These are phyloP conservation scores for Mobula hypostoma DNA, from an alignment of 2,113 vertebrate species.

Conservation along the genomic window DNA sequence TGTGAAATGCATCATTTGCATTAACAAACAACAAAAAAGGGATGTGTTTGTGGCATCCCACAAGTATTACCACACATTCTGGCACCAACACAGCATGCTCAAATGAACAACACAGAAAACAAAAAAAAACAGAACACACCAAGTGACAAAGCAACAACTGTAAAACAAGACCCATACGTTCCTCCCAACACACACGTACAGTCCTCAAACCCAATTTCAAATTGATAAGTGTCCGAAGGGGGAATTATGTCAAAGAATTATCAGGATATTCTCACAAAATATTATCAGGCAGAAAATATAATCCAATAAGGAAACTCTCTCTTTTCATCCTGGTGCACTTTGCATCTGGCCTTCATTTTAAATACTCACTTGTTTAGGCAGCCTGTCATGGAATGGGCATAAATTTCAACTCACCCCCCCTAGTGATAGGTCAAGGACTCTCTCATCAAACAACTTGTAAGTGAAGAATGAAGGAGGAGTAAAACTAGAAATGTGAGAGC, in stretches of 20 bases:
- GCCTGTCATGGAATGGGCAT: not conserved
- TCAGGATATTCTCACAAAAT: not conserved
- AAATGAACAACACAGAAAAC: too few relatives aligned
- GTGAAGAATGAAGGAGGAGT: not conserved
- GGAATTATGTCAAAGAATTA: not conserved
- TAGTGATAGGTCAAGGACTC: not conserved
- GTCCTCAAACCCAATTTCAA: too few relatives aligned
- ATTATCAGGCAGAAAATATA: not conserved
- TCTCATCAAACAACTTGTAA: not conserved
- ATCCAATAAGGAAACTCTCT: not conserved
- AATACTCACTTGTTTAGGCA: not conserved
- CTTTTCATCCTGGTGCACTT: not conserved
- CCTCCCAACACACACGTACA: too few relatives aligned
- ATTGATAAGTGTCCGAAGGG: not conserved
- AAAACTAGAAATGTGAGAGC: not conserved
- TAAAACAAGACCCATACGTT: too few relatives aligned
- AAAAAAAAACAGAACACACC: too few relatives aligned
- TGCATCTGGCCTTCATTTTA: not conserved
- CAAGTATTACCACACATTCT: too few relatives aligned
- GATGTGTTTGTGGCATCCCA: too few relatives aligned
- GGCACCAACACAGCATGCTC: too few relatives aligned
- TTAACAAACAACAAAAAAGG: too few relatives aligned
- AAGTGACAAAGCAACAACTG: too few relatives aligned
- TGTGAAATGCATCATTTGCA: too few relatives aligned
- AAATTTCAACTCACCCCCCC: not conserved